A percentile compares a stretch with the other conserved stretches of the same genome.
Conservation (phyloP, 2,113 vertebrate species). For the Alligator mississippiensis region DNA sequence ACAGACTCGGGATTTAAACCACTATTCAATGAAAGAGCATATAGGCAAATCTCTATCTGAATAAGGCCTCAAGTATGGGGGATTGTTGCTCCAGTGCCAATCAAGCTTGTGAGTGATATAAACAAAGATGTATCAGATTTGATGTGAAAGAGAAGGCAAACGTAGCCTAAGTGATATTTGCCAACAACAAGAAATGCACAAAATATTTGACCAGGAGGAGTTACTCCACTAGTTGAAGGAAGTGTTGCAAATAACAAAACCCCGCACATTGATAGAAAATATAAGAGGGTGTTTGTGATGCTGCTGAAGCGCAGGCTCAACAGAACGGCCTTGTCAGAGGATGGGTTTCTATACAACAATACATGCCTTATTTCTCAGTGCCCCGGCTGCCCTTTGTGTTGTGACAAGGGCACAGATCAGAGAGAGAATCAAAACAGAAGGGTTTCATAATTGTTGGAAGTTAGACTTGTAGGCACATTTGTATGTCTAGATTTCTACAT, state of each 20-base stretch:
- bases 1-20: not conserved
- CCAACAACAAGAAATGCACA: not conserved
- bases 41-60: not conserved
- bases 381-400: fast-evolving
- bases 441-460: fast-evolving
- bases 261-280: not conserved
- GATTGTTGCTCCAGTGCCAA: not conserved
- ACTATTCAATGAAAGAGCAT: fast-evolving
- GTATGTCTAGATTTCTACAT: fast-evolving
- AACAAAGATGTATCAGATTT: not conserved
- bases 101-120: not conserved
- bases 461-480: not conserved
- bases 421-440: not conserved
- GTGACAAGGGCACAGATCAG: not conserved
- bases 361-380: fast-evolving
- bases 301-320: not conserved
- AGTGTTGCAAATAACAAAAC: not conserved
- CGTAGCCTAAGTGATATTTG: fast-evolving
- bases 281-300: not conserved
- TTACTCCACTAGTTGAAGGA: not conserved
- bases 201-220: fast-evolving
- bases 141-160: fast-evolving
- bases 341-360: not conserved
- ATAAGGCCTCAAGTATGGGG: fast-evolving
- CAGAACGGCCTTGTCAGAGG: not conserved